Percentiles rank a stretch among this genome's conserved stretches.
phyloP scores from a whole-genome alignment of 2,888 invertebrate species.

The Papilio protenor region DNA sequence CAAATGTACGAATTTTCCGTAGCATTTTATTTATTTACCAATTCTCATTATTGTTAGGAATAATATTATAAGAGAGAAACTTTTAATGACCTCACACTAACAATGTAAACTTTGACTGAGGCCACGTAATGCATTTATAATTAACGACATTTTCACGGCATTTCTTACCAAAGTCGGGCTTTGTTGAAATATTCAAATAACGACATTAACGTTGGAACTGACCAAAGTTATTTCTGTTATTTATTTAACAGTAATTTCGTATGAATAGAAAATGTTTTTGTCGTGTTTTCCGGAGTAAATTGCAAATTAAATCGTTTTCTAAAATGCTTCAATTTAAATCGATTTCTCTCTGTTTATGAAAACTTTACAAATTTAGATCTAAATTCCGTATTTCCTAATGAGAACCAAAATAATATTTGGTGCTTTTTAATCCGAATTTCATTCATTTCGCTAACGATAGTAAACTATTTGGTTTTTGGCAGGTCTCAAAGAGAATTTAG shows the following conservation, averaged over 20 bases:
- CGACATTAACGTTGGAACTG: neutral
- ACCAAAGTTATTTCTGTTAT: neutral
- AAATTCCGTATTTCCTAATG: too few species aligned
- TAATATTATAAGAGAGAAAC: neutral
- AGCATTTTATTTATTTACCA: neutral
- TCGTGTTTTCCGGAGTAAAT: neutral
- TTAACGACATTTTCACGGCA: neutral
- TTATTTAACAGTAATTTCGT: neutral
- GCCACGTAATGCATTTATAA: slow-evolving; percentile 9
- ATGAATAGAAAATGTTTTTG: neutral
- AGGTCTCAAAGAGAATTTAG: slow-evolving; percentile 27
- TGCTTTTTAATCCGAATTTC: neutral
- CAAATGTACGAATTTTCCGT: too few species aligned
- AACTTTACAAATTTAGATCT: too few species aligned
- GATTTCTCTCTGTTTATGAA: neutral
- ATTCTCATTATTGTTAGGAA: neutral
- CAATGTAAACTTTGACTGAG: slow-evolving; percentile 4
- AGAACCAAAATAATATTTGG: neutral
- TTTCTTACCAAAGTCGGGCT: neutral
- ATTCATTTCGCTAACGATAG: slow-evolving; percentile 4
- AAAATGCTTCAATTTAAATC: neutral
- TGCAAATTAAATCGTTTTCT: neutral
- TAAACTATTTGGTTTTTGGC: slow-evolving; percentile 18
- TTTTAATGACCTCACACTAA: slow-evolving; percentile 14
- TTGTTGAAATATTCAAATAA: slow-evolving; percentile 12